Evolutionary conservation across 1,140 invertebrate species (phyloP).

Genomic region (Penaeus indicus): DNA sequence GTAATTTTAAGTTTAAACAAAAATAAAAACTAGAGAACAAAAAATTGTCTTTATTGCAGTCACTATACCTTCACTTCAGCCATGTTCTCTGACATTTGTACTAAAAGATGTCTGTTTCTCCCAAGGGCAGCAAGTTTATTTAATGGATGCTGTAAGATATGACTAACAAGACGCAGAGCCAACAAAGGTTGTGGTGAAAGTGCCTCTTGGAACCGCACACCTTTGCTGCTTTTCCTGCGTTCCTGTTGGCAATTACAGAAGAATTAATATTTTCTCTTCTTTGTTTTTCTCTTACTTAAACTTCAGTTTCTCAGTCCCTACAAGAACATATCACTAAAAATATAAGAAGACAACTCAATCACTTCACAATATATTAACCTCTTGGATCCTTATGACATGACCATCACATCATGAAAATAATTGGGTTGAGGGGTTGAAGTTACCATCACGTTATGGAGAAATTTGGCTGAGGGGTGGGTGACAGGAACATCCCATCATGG

Average conservation of each 20-base stretch:
- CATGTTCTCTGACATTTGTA: constrained; percentile 39
- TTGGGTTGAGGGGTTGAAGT: too few relatives aligned
- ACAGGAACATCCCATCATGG: too few relatives aligned
- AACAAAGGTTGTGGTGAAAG: constrained; percentile 39
- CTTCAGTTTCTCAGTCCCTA: too few relatives aligned
- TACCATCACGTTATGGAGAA: too few relatives aligned
- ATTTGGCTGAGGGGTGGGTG: too few relatives aligned
- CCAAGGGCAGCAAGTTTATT: constrained; percentile 49
- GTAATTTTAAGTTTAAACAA: too few relatives aligned
- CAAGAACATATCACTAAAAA: too few relatives aligned
- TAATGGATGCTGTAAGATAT: constrained; percentile 57
- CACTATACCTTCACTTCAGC: constrained; percentile 46
- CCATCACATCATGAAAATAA: too few relatives aligned
- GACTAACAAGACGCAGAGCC: constrained; percentile 45
- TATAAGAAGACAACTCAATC: too few relatives aligned
- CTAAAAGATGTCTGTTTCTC: constrained; percentile 32
- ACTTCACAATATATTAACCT: too few relatives aligned
- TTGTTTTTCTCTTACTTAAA: neutral
- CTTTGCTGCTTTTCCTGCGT: constrained; percentile 11
- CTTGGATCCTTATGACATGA: too few relatives aligned
- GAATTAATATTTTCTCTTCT: neutral
- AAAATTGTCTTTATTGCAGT: neutral
- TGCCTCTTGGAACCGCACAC: constrained; percentile 33
- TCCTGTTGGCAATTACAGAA: neutral
- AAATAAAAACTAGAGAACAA: neutral